phyloP scores from a whole-genome alignment of 1,140 invertebrate species.

The Trypoxylus dichotomus region DNA sequence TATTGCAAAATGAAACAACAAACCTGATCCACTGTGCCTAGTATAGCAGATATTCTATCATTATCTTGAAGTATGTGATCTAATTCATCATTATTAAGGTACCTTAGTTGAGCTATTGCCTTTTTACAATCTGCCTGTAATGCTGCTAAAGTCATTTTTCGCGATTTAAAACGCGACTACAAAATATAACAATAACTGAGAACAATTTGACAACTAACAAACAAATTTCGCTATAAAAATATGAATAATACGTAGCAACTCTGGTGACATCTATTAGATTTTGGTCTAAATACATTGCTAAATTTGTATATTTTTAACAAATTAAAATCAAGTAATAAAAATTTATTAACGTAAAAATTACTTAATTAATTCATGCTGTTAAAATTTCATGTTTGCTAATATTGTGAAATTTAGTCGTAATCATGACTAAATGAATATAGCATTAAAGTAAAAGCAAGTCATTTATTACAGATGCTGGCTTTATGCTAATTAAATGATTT shows the following conservation, averaged over 20 bases:
- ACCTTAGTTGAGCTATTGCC: conserved; percentile 33
- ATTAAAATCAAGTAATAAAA: too few species aligned
- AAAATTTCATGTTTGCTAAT: too few species aligned
- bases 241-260: too few species aligned
- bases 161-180: conserved; percentile 15
- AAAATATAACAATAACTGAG: background rate
- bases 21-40: conserved; percentile 80
- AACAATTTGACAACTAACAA: conserved; percentile 11
- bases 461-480: too few species aligned
- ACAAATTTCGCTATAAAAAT: background rate
- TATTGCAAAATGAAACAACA: background rate
- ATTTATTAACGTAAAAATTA: too few species aligned
- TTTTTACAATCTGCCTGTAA: conserved; percentile 45
- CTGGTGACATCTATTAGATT: background rate
- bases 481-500: too few species aligned
- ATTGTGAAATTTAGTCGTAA: too few species aligned
- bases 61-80: conserved; percentile 84
- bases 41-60: conserved; percentile 75
- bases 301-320: too few species aligned
- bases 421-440: too few species aligned
- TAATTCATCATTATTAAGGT: conserved; percentile 72
- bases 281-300: too few species aligned
- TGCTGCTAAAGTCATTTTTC: conserved; percentile 42
- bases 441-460: too few species aligned
- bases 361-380: too few species aligned